Percentiles rank a stretch among this genome's conserved stretches.
Conservation (phyloP, 2,113 vertebrate genomes). For the Thryonomys swinderianus region DNA sequence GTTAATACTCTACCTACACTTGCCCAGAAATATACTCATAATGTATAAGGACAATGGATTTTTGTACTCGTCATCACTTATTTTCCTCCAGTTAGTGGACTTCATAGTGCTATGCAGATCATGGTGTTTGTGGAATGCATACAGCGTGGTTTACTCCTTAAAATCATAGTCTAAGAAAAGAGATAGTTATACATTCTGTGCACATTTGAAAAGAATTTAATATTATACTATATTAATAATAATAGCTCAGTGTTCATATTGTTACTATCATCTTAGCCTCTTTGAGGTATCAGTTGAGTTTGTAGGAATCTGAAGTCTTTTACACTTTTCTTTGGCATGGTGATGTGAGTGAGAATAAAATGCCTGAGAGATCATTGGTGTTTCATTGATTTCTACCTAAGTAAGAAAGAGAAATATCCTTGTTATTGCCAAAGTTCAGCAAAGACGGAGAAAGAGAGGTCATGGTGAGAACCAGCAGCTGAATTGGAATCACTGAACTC, state of each 20-base stretch:
- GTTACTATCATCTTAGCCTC: not conserved
- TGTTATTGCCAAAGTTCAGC: not conserved
- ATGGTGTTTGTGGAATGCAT: not conserved
- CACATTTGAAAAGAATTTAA: not conserved
- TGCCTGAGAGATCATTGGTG: not conserved
- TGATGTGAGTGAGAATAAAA: not conserved
- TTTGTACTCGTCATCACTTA: not conserved
- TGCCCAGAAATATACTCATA: not conserved
- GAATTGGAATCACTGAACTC: fast-evolving
- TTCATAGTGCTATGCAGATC: not conserved
- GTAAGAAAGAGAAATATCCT: not conserved
- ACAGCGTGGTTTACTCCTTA: not conserved
- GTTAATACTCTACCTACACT: not conserved
- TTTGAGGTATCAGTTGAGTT: not conserved
- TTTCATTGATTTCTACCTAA: not conserved
- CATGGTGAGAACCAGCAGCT: not conserved
- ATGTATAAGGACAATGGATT: not conserved
- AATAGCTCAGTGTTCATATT: not conserved
- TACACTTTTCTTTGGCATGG: not conserved
- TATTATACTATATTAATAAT: not conserved
- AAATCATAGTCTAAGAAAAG: not conserved
- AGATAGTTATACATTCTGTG: not conserved
- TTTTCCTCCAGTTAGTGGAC: not conserved
- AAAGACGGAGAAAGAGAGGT: not conserved
- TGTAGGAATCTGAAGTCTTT: not conserved